Evolutionary conservation across 2,888 invertebrate species (phyloP).

Genomic region (Drosophila leonis): DNA sequence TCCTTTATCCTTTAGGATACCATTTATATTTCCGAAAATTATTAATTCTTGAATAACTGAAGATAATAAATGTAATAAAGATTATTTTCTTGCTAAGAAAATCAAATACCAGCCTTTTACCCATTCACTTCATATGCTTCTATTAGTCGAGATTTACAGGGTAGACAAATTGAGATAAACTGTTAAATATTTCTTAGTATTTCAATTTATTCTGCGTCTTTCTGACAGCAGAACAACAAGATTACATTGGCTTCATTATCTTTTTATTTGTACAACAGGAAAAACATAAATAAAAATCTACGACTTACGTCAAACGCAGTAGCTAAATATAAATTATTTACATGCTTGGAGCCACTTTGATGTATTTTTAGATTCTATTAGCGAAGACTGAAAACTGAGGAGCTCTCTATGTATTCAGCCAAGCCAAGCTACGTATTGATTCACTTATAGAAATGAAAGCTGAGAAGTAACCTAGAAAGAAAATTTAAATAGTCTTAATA

Average conservation of each 20-base stretch:
- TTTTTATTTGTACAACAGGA: slow-evolving; percentile 26
- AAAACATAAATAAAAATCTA: slow-evolving; percentile 16
- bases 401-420: slow-evolving; percentile 18
- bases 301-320: slow-evolving; percentile 59
- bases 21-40: background rate
- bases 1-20: no score
- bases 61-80: background rate
- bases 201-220: slow-evolving; percentile 31
- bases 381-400: slow-evolving; percentile 44
- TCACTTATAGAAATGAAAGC: background rate
- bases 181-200: slow-evolving; percentile 21
- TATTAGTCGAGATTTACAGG: background rate
- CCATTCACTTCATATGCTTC: background rate
- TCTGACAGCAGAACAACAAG: slow-evolving; percentile 13
- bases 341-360: slow-evolving; percentile 59
- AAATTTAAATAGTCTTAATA: background rate
- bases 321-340: slow-evolving; percentile 57
- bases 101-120: background rate
- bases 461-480: background rate
- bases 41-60: no score
- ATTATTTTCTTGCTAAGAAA: no score
- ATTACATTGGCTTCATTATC: slow-evolving; percentile 36
- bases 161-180: slow-evolving; percentile 16
- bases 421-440: slow-evolving; percentile 19
- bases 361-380: slow-evolving; percentile 67